Conservation (phyloP, 2,888 invertebrate genomes). For the Mimas tiliae region DNA sequence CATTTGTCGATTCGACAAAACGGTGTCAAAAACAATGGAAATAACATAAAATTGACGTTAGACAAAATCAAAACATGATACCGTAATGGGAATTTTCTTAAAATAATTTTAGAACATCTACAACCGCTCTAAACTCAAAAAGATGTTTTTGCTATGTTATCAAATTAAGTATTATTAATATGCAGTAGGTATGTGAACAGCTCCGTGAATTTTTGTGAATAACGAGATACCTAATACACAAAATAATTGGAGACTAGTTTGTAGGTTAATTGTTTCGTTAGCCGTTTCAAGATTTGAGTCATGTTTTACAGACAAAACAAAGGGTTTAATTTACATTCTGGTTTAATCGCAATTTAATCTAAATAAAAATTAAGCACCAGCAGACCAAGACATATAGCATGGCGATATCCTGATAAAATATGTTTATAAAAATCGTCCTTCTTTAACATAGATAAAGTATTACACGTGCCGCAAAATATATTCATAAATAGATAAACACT, state of each 20-base stretch:
- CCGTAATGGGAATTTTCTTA: neutral
- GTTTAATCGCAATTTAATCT: neutral
- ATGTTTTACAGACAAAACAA: conserved; percentile 7
- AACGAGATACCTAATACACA: neutral
- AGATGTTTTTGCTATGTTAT: neutral
- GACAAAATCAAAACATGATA: neutral
- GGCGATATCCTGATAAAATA: neutral
- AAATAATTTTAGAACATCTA: neutral
- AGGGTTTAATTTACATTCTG: neutral
- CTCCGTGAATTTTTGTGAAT: neutral
- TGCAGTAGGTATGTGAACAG: neutral
- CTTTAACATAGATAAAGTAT: conserved; percentile 7
- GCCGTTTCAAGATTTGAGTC: neutral
- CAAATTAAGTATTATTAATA: neutral
- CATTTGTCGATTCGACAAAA: neutral
- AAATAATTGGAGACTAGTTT: neutral
- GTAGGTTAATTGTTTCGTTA: neutral
- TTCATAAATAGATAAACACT: neutral
- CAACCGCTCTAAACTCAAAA: neutral
- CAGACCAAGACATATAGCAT: too few relatives aligned
- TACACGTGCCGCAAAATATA: neutral
- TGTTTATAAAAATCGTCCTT: conserved; percentile 5
- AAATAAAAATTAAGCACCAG: too few relatives aligned
- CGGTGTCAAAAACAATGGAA: neutral
- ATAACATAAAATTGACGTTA: neutral